Base-by-base conservation (phyloP, 2,888 invertebrate genomes). In the Theretra japonica region DNA sequence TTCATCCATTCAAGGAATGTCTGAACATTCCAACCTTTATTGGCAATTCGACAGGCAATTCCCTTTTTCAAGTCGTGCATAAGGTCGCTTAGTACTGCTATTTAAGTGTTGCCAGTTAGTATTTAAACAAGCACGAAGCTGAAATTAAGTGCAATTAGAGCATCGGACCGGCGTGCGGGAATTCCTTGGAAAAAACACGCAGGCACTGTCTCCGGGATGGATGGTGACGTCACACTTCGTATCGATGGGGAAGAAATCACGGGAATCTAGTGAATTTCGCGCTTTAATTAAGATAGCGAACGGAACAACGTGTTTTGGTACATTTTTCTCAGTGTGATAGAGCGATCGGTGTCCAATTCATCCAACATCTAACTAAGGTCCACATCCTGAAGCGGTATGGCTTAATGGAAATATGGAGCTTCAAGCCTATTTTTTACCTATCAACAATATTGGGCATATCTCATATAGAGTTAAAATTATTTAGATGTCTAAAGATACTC, bases 141-240 rank as follows among this genome's bases (percentile, higher is more conserved):
- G 83, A 89, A 93, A 93, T 93, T 92, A 92, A 91, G 88, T 86
- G 88, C 88, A 92, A 93, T 93, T 93, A 93, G 89, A 88, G 82
- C 88, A 83, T 88, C 86, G 88, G 86, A 86, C 86, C 90, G 88
- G 91, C 88, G 90, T 85, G 87, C 81, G 80, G 86, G 91, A 87
- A 93, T 93, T 88, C 86, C 83, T 80, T 80, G 83, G 90, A 90
- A 93, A 93, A 92, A 80, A 77, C 71, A 82, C 79, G 74, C 23
- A 41, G 21, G 65, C 48, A 65, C 48, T 65, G 65, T 65, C 65
- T 48, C 23, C 48, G 65, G 65, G 48, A 65, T 92, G 65, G 48
- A 65, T 92, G 88, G 86, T 86, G 88, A 86, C 86, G 84, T 83
- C 77, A 60, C 41, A 41, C 41, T 82, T 81, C 77, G 83, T n/a